Conservation (phyloP, 2,113 vertebrate genomes). For the Oryzias melastigma region DNA sequence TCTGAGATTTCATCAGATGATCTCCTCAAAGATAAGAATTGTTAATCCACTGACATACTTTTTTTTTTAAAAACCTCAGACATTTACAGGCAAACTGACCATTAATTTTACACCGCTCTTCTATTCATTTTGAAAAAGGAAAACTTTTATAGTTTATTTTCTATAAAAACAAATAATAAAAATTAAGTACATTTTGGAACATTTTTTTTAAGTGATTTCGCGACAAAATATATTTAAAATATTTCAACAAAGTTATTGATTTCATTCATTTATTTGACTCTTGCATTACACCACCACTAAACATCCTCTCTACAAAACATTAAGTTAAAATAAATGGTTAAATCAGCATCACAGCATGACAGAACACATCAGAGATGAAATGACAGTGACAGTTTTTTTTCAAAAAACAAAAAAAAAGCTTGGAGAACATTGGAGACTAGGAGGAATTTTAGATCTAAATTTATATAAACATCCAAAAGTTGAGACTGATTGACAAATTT, state of each 20-base stretch:
- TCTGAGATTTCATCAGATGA: conserved; percentile 10
- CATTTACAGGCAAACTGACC: background rate
- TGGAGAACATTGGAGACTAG: no score
- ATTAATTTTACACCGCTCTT: background rate
- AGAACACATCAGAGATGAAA: no score
- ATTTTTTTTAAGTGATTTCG: no score
- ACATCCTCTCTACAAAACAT: conserved; percentile 7
- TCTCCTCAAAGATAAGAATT: background rate
- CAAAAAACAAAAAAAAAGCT: no score
- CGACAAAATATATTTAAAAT: no score
- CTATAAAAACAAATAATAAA: background rate
- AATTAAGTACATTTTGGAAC: no score
- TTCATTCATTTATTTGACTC: background rate
- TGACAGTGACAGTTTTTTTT: no score
- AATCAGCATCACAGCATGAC: conserved; percentile 5
- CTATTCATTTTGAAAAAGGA: background rate
- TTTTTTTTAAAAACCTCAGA: conserved; percentile 1
- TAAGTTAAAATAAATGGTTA: conserved; percentile 8
- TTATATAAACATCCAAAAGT: no score
- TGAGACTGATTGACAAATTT: no score
- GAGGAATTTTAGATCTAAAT: no score
- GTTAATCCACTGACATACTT: background rate
- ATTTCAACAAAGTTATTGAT: no score
- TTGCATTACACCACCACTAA: conserved; percentile 18
- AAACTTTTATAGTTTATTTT: no score